A percentile compares a stretch with the other conserved stretches of the same genome.
These are phyloP conservation scores for Recurvirostra avosetta DNA, from an alignment of 2,113 vertebrate species.

Conservation along the genomic window DNA sequence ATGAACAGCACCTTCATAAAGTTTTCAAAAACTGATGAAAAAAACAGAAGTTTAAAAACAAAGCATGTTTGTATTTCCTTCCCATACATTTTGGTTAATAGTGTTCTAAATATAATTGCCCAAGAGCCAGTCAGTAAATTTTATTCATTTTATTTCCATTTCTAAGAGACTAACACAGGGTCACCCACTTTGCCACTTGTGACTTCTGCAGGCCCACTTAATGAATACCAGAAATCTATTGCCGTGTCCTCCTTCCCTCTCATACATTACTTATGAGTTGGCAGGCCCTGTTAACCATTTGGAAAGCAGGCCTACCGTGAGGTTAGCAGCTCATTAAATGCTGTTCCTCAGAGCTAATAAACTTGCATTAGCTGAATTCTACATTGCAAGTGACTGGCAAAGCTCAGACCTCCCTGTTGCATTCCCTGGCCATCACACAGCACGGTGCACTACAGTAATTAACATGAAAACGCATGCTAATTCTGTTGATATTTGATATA, in stretches of 20 bases:
- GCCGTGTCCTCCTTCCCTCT: neutral
- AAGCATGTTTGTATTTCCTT: neutral
- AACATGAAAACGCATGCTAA: neutral
- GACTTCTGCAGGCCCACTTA: neutral
- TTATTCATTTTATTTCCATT: neutral
- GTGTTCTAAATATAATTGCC: neutral
- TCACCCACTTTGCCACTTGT: neutral
- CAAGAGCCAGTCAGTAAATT: neutral
- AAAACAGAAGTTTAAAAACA: neutral
- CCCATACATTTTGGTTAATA: neutral
- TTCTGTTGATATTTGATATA: conserved; percentile 45
- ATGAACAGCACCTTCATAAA: neutral
- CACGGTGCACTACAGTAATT: neutral
- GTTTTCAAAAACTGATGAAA: neutral
- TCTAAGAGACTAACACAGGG: neutral
- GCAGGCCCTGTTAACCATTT: neutral
- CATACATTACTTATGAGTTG: neutral
- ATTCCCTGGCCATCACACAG: conserved; percentile 27
- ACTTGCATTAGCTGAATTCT: neutral
- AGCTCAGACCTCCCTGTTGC: conserved; percentile 24
- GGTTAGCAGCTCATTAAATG: conserved; percentile 40
- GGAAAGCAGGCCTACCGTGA: neutral
- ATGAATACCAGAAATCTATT: neutral
- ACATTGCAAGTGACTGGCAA: conserved; percentile 19
- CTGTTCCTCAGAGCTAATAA: conserved; percentile 35